Base-by-base conservation (phyloP, 2,888 invertebrate species). In the Julus scanicus region DNA sequence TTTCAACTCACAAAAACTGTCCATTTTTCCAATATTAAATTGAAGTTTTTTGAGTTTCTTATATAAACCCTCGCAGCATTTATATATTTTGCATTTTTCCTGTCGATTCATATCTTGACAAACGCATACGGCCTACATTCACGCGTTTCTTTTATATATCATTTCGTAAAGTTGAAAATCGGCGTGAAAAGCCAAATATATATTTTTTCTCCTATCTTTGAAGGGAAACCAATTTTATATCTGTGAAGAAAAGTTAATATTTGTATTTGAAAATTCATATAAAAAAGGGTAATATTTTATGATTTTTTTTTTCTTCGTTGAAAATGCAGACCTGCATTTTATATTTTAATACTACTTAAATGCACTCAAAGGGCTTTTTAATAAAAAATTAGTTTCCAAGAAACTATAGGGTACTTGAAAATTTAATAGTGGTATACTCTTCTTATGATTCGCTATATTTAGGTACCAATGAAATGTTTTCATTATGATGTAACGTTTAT, bases 21-120 rank as follows among this genome's bases (percentile, higher is more conserved):
- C 71, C 4, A 71, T 71, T 71, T 71, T 71, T 29, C 20, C 29
- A 8, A 71, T 71, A 20, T 71, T 71, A 9, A 71, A 71, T 9
- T 71, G 71, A 2, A 71, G 71, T 8, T 29, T 9, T 29, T 71
- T 29, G 29, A 6, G 29, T 71, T 17, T n/a, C 1, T 71, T 29
- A 53, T 71, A 29, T 8, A 20, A 29, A 29, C 5, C 29, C 20
- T 20, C 71, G 29, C 2, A n/a, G 71, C 71, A 29, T 71, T 71
- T 71, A 29, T 71, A 71, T 71, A 29, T 71, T 20, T 71, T 29
- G 71, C 71, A 71, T 71, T 71, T 71, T 29, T 71, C 29, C 71
- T 71, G 71, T 29, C 71, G 71, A 71, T 71, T 29, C 71, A 71
- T 71, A 71, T 71, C 71, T 71, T 71, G 71, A 71, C 71, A 71